Evolutionary conservation across 2,888 invertebrate genomes (phyloP), one percentile per base, ranked within the genome.

Genomic region (Athalia rosae): DNA sequence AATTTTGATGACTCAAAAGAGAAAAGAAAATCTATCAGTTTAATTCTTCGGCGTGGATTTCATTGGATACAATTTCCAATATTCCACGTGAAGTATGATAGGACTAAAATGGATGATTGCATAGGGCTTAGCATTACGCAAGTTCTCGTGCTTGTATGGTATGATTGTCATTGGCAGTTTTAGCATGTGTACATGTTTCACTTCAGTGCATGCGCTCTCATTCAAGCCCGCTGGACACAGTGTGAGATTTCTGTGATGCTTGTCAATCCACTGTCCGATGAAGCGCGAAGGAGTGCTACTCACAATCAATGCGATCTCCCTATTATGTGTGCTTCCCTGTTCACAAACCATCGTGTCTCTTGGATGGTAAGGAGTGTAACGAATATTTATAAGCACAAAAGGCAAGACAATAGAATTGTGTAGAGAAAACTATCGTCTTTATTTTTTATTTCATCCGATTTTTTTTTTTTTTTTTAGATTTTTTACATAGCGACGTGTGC

Each of bases 181-280:
- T 47, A 43, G 77, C 77, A 77, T 73, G 82, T 81, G 81, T 81
- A 82, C 56, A 8, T 85, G 81, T 86, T 84, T 84, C 82, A 85
- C 86, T 87, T 87, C 82, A 83, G 83, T 87, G 88, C 87, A 88
- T 87, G 87, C 83, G 84, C 84, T 83, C 83, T 85, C 82, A 82
- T 63, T 83, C 83, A 50, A 83, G 82, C 81, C 85, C 83, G 80
- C 82, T 81, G 86, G 84, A 87, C 83, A 82, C 82, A 81, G 82
- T 83, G 79, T 81, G 82, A 85, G 80, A 84, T 83, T 45, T 83
- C 83, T 81, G 81, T 83, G 82, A 86, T 80, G 83, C 84, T 86
- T 86, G 80, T 83, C 83, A 81, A 81, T 81, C 81, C 81, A 80
- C 82, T 80, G 81, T 79, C 82, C 80, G 79, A 81, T 80, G 81